phyloP scores from a whole-genome alignment of 2,113 vertebrate species.

The Pollachius pollachius region DNA sequence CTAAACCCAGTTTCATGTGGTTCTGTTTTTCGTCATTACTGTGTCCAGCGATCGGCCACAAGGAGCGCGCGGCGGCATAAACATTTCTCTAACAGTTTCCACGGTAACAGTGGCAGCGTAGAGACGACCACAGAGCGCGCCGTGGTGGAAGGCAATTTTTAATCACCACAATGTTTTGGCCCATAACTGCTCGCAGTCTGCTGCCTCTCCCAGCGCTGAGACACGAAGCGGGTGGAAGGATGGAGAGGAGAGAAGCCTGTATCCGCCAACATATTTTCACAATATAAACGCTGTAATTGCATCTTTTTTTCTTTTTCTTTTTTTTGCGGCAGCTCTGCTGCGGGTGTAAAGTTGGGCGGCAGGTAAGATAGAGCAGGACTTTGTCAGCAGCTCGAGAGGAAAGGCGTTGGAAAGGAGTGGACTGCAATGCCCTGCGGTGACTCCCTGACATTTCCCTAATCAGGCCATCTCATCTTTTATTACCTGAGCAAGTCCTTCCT shows the following conservation, averaged over 20 bases:
- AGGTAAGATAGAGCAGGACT: slow-evolving; percentile 41
- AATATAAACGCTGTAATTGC: too few species aligned
- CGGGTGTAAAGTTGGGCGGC: background rate
- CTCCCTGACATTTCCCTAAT: slow-evolving; percentile 68
- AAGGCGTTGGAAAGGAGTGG: slow-evolving; percentile 36
- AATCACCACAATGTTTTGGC: slow-evolving; percentile 61
- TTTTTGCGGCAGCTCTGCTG: too few species aligned
- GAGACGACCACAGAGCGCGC: slow-evolving; percentile 50
- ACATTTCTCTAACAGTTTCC: slow-evolving; percentile 73
- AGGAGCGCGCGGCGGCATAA: slow-evolving; percentile 60
- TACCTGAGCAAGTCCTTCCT: slow-evolving; percentile 51
- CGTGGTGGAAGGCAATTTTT: slow-evolving; percentile 60
- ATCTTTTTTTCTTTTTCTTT: too few species aligned
- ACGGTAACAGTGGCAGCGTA: slow-evolving; percentile 71
- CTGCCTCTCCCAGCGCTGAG: too few species aligned
- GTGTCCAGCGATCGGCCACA: slow-evolving; percentile 18
- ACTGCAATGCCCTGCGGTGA: slow-evolving; percentile 44
- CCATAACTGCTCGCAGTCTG: slow-evolving; percentile 41
- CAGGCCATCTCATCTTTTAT: slow-evolving; percentile 66
- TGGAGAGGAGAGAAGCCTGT: too few species aligned
- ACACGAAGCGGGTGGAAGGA: too few species aligned
- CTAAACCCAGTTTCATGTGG: slow-evolving; percentile 27
- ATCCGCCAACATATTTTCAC: too few species aligned
- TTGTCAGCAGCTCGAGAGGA: slow-evolving; percentile 41
- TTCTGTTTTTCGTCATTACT: slow-evolving; percentile 66